Evolutionary conservation across 2,888 invertebrate genomes (phyloP), one percentile per base, ranked within the genome.

Genomic region (Lottia gigantea): DNA sequence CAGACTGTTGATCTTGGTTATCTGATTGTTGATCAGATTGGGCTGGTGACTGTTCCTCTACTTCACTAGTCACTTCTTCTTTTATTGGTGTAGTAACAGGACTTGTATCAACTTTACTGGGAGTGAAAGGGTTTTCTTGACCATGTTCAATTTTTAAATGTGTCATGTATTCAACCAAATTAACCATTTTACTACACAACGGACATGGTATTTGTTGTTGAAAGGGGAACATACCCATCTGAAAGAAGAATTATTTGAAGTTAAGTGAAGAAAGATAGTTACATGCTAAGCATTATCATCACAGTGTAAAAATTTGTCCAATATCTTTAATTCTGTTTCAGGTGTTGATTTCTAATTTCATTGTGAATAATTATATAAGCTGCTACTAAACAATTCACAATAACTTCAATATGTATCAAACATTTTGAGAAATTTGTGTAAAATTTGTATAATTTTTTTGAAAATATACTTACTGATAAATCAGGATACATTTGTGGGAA

Each of bases 141-240:
- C 19, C 23, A 23, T 55, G 55, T 55, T 55, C 55, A 6, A 23
- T 55, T 14, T 55, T 55, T 15, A 55, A 55, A 23, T 55, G 55
- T 23, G 55, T 55, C 55, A 55, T n/a, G 23, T 55, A 55, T 23
- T 55, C 55, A 11, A 55, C 55, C 19, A 55, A 23, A 55, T 12
- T 19, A 23, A 55, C 55, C 19, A 11, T 19, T 55, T 55, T 55
- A 55, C 55, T 55, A 55, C 55, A 55, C 23, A 55, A 14, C 8
- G 55, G 55, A 55, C 55, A 55, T 55, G 55, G 55, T 55, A 55
- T 19, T 55, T 55, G 55, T 55, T 55, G 55, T 23, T 14, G 19
- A 23, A 23, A 55, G 0, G 55, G 55, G 15, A 14, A 55, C 19
- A 55, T 23, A 23, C 55, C 23, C 55, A 55, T 55, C 55, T 55